phyloP scores from a whole-genome alignment of 2,888 invertebrate genomes.

The Apocheima hispidaria region DNA sequence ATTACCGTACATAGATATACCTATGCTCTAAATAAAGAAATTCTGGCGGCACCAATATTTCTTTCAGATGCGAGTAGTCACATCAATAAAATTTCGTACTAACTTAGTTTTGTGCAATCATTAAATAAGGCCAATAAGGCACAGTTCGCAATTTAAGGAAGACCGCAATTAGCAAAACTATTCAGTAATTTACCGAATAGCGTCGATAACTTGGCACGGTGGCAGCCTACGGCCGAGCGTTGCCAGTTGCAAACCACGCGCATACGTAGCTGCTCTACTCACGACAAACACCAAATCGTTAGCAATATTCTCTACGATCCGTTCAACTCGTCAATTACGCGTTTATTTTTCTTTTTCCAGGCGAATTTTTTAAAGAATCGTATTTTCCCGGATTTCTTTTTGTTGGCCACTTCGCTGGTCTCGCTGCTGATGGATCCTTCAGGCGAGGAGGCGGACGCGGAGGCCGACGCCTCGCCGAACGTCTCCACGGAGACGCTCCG shows the following conservation, averaged over 20 bases:
- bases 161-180: neutral
- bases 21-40: too few relatives aligned
- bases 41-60: too few relatives aligned
- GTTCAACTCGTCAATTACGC: neutral
- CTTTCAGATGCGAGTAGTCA: too few relatives aligned
- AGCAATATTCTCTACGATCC: neutral
- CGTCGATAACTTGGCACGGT: too few relatives aligned
- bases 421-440: constrained; percentile 25
- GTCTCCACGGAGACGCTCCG: constrained; percentile 11
- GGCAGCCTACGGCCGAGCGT: too few relatives aligned
- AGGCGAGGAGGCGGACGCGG: too few relatives aligned
- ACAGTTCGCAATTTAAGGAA: neutral
- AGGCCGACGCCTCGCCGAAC: neutral
- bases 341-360: constrained; percentile 26
- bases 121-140: neutral
- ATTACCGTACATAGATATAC: too few relatives aligned
- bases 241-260: neutral
- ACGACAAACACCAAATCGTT: too few relatives aligned
- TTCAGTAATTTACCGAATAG: neutral
- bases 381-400: constrained; percentile 30
- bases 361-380: constrained; percentile 35
- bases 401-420: constrained; percentile 37
- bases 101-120: too few relatives aligned
- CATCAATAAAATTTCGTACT: too few relatives aligned
- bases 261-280: too few relatives aligned